phyloP scores from a whole-genome alignment of 2,113 vertebrate genomes.

The Argyrosomus japonicus region DNA sequence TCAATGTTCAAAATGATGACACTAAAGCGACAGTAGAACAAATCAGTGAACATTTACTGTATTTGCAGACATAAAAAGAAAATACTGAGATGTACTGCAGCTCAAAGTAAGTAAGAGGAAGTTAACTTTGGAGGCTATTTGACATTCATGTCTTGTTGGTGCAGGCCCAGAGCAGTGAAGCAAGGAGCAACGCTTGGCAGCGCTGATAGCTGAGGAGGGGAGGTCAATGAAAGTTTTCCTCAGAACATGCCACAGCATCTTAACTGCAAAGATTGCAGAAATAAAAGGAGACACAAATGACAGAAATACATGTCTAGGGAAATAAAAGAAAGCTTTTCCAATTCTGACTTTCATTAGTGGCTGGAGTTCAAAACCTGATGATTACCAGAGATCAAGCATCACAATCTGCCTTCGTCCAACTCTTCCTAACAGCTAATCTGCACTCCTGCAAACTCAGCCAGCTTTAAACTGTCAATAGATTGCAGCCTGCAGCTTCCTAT shows the following conservation, averaged over 20 bases:
- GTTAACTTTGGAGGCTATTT: constrained; percentile 58
- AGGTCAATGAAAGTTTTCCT: constrained; percentile 69
- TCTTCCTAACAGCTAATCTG: constrained; percentile 51
- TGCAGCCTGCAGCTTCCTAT: constrained; percentile 67
- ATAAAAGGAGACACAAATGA: background rate
- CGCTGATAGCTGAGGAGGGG: constrained; percentile 44
- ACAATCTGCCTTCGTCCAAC: constrained; percentile 29
- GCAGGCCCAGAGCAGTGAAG: constrained; percentile 64
- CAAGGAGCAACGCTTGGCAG: constrained; percentile 50
- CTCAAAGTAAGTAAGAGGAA: constrained; percentile 39
- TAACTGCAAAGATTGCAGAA: constrained; percentile 1
- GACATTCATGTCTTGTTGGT: constrained; percentile 74
- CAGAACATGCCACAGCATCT: constrained; percentile 23
- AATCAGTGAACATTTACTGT: constrained; percentile 12
- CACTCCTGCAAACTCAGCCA: constrained; percentile 49
- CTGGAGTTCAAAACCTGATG: constrained; percentile 9
- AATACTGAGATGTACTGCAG: constrained; percentile 14
- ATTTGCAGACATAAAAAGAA: constrained; percentile 22
- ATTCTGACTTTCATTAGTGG: background rate
- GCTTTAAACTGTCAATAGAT: constrained; percentile 65
- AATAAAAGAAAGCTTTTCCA: background rate
- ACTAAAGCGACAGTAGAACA: constrained; percentile 38
- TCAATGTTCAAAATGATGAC: constrained; percentile 32
- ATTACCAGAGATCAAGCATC: constrained; percentile 12
- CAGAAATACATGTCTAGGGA: background rate